A percentile compares a stretch with the other conserved stretches of the same genome.
phyloP scores from a whole-genome alignment of 2,888 invertebrate genomes.

The Lepidocyrtinus sp. region DNA sequence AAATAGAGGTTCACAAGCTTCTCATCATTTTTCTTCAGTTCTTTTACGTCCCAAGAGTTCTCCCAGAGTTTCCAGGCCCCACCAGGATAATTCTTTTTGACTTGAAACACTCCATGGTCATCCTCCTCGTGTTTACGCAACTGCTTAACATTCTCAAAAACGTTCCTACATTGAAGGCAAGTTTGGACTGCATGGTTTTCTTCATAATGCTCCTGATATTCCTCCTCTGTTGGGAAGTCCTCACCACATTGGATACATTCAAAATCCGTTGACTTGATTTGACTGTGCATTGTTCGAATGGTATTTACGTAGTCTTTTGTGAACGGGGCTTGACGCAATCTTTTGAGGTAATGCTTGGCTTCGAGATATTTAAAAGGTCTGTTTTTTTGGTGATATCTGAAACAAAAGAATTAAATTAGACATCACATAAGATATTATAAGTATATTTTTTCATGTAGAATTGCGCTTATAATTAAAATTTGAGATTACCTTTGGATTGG shows the following conservation, averaged over 20 bases:
- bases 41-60: slow-evolving; percentile 51
- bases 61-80: slow-evolving; percentile 62
- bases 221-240: slow-evolving; percentile 56
- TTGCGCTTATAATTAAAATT: slow-evolving; percentile 12
- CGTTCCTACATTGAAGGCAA: slow-evolving; percentile 59
- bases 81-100: slow-evolving; percentile 53
- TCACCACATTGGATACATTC: slow-evolving; percentile 62
- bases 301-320: slow-evolving; percentile 53
- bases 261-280: slow-evolving; percentile 44
- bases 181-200: slow-evolving; percentile 58
- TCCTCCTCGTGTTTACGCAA: slow-evolving; percentile 52
- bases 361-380: slow-evolving; percentile 58
- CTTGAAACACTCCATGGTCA: slow-evolving; percentile 46
- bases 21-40: slow-evolving; percentile 50
- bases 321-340: slow-evolving; percentile 64
- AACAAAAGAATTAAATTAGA: slow-evolving; percentile 7
- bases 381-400: slow-evolving; percentile 34
- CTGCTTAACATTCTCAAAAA: slow-evolving; percentile 39
- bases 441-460: neutral
- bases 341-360: slow-evolving; percentile 62
- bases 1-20: slow-evolving; percentile 42
- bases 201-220: slow-evolving; percentile 59
- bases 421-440: slow-evolving; percentile 9
- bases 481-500: slow-evolving; percentile 50
- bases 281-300: slow-evolving; percentile 43